phyloP scores from a whole-genome alignment of 2,888 invertebrate species.

The Mythimna ferrago region DNA sequence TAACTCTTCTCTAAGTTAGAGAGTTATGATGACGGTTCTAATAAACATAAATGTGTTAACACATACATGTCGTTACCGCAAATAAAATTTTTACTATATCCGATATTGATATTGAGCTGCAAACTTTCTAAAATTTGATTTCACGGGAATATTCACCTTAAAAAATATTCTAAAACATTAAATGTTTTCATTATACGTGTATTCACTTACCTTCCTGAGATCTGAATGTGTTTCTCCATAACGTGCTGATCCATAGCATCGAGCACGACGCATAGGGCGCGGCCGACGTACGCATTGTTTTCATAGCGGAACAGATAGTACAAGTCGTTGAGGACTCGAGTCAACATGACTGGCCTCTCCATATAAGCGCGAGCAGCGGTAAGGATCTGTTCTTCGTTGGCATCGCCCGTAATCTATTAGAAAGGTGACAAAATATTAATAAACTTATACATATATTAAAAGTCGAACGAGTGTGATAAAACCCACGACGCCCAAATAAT shows the following conservation, averaged over 20 bases:
- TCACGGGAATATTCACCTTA: too few species aligned
- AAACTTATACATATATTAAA: background rate
- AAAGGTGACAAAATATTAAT: background rate
- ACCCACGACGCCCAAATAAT: background rate
- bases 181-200: background rate
- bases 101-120: too few species aligned
- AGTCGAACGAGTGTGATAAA: background rate
- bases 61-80: too few species aligned
- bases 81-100: too few species aligned
- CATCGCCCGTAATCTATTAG: slow-evolving; percentile 96
- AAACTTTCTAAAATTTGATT: too few species aligned
- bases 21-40: too few species aligned
- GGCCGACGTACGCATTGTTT: slow-evolving; percentile 94
- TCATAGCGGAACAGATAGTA: slow-evolving; percentile 97
- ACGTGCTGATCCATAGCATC: slow-evolving; percentile 97
- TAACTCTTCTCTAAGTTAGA: too few species aligned
- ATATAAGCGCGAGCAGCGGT: slow-evolving; percentile 96
- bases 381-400: slow-evolving; percentile 97
- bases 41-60: too few species aligned
- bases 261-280: slow-evolving; percentile 95
- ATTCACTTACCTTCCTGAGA: slow-evolving; percentile 94
- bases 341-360: slow-evolving; percentile 95
- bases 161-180: slow-evolving; percentile 1
- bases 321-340: slow-evolving; percentile 96
- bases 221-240: slow-evolving; percentile 97